These are phyloP conservation scores for Scomberomorus guttatus DNA, from an alignment of 2,797 vertebrate species.

Conservation along the genomic window DNA sequence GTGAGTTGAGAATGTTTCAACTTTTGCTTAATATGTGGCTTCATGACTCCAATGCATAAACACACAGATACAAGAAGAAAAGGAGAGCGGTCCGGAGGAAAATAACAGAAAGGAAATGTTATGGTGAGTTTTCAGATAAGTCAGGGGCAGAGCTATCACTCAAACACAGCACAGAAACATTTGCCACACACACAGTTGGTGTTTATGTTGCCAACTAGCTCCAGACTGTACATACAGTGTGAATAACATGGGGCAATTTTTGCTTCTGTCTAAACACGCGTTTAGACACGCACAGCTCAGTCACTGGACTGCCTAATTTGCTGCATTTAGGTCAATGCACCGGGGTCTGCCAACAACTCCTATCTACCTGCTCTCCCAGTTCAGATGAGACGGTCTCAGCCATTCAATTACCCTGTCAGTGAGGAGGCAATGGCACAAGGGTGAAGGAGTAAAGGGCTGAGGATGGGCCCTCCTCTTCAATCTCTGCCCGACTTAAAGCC, in stretches of 20 bases:
- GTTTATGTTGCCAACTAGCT: neutral
- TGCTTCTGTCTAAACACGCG: constrained; percentile 36
- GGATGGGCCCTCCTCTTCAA: constrained; percentile 46
- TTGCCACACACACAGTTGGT: neutral
- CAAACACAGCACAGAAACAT: constrained; percentile 37
- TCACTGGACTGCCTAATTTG: constrained; percentile 66
- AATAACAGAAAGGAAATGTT: neutral
- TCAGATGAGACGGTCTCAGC: constrained; percentile 59
- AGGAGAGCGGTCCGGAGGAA: neutral
- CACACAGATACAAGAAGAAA: neutral
- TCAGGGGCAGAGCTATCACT: constrained; percentile 9
- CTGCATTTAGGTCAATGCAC: constrained; percentile 60
- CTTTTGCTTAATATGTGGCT: neutral
- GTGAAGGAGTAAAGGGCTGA: constrained; percentile 37
- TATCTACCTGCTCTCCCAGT: constrained; percentile 46
- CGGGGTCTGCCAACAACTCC: constrained; percentile 38
- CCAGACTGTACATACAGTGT: neutral
- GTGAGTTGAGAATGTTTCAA: neutral
- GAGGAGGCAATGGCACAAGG: constrained; percentile 36
- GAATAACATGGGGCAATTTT: constrained; percentile 12
- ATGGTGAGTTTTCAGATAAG: neutral
- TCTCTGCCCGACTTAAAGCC: constrained; percentile 42
- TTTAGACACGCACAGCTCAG: constrained; percentile 31
- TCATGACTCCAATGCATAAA: neutral
- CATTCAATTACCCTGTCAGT: constrained; percentile 66